phyloP scores from a whole-genome alignment of 2,113 vertebrate species.

The Barbus barbus region DNA sequence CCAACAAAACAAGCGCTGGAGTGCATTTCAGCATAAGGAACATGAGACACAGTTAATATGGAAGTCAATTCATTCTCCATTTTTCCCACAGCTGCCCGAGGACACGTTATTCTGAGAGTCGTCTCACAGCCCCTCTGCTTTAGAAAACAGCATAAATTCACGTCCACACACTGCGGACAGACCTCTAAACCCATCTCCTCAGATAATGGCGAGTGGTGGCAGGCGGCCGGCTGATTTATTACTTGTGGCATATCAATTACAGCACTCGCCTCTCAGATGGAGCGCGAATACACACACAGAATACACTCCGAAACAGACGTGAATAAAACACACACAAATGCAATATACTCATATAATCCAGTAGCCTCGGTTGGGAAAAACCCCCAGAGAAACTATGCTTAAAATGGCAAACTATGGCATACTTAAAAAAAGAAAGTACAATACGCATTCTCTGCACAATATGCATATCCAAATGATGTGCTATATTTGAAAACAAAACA shows the following conservation, averaged over 20 bases:
- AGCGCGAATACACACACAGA: constrained; percentile 14
- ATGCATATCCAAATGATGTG: not conserved
- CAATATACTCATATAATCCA: not conserved
- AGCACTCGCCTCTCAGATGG: constrained; percentile 53
- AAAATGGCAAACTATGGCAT: not conserved
- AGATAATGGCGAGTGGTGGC: constrained; percentile 59
- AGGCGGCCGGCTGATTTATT: constrained; percentile 60
- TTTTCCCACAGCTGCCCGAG: constrained; percentile 21
- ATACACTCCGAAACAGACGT: constrained; percentile 8
- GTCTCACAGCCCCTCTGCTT: constrained; percentile 22
- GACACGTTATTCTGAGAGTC: constrained; percentile 2
- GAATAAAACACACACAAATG: constrained; percentile 27
- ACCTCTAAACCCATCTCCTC: constrained; percentile 59
- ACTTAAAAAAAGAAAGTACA: not conserved
- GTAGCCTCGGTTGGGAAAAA: not conserved
- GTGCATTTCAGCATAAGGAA: constrained; percentile 16
- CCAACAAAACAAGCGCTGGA: not conserved
- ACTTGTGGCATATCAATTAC: constrained; percentile 65
- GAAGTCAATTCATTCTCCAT: constrained; percentile 33
- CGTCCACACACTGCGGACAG: constrained; percentile 44
- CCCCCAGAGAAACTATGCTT: not conserved
- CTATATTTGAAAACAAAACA: not conserved
- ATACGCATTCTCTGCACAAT: not conserved
- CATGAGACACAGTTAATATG: constrained; percentile 35
- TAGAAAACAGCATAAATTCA: constrained; percentile 44